Evolutionary conservation across 2,888 invertebrate species (phyloP).

Genomic region (Synanthedon formicaeformis): DNA sequence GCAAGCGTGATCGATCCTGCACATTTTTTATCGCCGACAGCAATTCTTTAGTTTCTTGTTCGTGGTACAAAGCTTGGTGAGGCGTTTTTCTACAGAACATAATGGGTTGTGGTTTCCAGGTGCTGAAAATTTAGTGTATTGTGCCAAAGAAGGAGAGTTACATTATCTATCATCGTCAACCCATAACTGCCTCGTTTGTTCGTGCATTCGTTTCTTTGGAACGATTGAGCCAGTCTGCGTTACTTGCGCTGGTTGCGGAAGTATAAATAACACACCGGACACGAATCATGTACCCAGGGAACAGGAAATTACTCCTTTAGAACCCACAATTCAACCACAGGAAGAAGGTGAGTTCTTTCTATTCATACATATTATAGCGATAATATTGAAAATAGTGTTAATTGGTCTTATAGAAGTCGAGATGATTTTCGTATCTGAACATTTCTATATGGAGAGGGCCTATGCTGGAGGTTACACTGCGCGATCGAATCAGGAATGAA

Average conservation of each 20-base stretch:
- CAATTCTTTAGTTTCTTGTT: too few relatives aligned
- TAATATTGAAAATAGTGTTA: too few relatives aligned
- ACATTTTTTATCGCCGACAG: too few relatives aligned
- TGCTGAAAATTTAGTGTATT: slow-evolving; percentile 19
- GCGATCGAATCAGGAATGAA: too few relatives aligned
- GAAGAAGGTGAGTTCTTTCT: not conserved
- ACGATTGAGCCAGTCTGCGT: slow-evolving; percentile 33
- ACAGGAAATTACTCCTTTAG: not conserved
- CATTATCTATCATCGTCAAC: slow-evolving; percentile 25
- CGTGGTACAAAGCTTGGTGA: too few relatives aligned
- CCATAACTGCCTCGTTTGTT: slow-evolving; percentile 37
- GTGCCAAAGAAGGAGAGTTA: slow-evolving; percentile 32
- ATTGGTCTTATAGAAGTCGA: too few relatives aligned
- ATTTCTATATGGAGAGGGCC: too few relatives aligned
- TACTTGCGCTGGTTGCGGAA: slow-evolving; percentile 28
- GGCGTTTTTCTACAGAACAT: too few relatives aligned
- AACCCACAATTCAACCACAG: not conserved
- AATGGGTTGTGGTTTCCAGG: slow-evolving; percentile 18
- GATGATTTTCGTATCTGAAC: too few relatives aligned
- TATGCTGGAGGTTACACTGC: too few relatives aligned
- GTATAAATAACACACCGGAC: not conserved
- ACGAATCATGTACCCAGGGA: not conserved
- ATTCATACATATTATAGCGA: too few relatives aligned
- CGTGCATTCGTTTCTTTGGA: slow-evolving; percentile 27
- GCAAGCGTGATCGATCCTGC: too few relatives aligned